phyloP scores from a whole-genome alignment of 2,113 vertebrate species.

The Hemibagrus wyckioides region DNA sequence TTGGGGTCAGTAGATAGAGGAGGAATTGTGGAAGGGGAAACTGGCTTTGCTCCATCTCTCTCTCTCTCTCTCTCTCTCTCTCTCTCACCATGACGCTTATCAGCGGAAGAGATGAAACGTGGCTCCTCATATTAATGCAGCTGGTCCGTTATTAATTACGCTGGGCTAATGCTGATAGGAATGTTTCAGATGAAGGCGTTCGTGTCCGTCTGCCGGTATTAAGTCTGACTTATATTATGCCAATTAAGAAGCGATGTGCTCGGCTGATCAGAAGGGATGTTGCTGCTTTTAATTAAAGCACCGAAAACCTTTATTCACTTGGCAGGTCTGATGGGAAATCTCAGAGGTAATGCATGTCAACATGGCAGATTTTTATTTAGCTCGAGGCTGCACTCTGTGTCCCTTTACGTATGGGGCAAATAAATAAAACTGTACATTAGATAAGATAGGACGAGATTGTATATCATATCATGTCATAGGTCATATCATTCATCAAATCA shows the following conservation, averaged over 20 bases:
- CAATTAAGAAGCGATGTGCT: slow-evolving; percentile 30
- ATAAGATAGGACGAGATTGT: not conserved
- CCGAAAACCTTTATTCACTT: not conserved
- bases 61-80: slow-evolving; percentile 8
- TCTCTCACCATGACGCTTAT: not conserved
- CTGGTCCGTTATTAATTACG: slow-evolving; percentile 49
- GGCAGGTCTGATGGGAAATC: slow-evolving; percentile 12
- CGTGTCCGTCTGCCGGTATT: slow-evolving; percentile 37
- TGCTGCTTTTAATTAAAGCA: slow-evolving; percentile 42
- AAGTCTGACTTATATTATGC: slow-evolving; percentile 39
- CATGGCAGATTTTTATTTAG: slow-evolving; percentile 1
- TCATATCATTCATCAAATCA: not conserved
- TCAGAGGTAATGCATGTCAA: not conserved
- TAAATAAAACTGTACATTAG: not conserved
- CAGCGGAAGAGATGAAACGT: slow-evolving; percentile 13
- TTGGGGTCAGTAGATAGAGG: slow-evolving; percentile 7
- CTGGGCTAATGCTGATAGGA: slow-evolving; percentile 36
- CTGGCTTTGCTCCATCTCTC: not conserved
- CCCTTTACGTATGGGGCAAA: not conserved
- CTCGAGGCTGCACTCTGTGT: not conserved
- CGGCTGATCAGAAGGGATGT: slow-evolving; percentile 28
- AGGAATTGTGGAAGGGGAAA: not conserved
- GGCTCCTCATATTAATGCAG: slow-evolving; percentile 19
- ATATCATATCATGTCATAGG: not conserved
- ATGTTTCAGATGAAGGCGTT: slow-evolving; percentile 37